Percentiles rank a stretch among this genome's conserved stretches.
These are phyloP conservation scores for Spea multiplicata DNA, from an alignment of 2,113 vertebrate species.

Conservation along the genomic window DNA sequence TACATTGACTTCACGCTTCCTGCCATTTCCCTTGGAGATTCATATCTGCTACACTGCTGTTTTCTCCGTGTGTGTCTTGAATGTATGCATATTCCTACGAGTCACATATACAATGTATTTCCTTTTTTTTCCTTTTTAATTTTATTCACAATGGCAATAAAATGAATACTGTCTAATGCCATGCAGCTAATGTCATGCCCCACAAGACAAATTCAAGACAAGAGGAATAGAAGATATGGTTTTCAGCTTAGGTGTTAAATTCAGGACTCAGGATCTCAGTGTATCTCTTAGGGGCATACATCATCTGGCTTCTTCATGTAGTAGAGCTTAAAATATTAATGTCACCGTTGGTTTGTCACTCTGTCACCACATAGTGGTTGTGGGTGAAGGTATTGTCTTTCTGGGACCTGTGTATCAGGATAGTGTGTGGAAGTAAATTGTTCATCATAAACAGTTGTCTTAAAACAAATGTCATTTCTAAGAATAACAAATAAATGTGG, in stretches of 20 bases:
- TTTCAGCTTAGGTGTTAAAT: too few species aligned
- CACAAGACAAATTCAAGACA: too few species aligned
- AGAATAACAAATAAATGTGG: too few species aligned
- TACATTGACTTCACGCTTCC: background rate
- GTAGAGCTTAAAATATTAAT: background rate
- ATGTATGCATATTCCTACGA: background rate
- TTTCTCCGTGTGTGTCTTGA: background rate
- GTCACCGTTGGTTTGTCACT: background rate
- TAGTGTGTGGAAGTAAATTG: background rate
- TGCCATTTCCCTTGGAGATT: background rate
- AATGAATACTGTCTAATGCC: background rate
- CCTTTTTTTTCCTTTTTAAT: background rate
- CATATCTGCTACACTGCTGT: background rate
- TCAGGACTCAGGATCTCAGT: too few species aligned
- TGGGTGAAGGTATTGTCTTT: background rate
- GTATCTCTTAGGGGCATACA: too few species aligned
- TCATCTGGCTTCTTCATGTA: too few species aligned
- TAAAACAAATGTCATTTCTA: too few species aligned
- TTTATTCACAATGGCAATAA: background rate
- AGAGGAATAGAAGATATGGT: too few species aligned
- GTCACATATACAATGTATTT: background rate
- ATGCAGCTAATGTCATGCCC: background rate
- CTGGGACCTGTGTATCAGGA: background rate
- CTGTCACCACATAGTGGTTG: background rate
- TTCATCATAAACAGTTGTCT: background rate